phyloP scores from a whole-genome alignment of 30 jellyfish, hydroid and myxozoan genomes.

The Hydractinia echinata region DNA sequence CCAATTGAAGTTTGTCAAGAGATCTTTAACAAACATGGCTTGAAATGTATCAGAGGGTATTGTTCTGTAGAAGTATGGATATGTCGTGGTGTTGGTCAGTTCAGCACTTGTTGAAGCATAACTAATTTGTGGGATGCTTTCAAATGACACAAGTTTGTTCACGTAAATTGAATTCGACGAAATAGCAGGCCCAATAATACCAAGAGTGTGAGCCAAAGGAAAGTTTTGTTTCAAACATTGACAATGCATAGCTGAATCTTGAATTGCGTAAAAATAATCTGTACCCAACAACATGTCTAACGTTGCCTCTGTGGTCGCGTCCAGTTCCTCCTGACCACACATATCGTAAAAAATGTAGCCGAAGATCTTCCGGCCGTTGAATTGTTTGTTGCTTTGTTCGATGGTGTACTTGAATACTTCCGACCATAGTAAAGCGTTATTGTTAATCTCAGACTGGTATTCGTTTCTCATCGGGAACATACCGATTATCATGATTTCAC shows the following conservation, averaged over 20 bases:
- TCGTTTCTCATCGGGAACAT: too few species aligned
- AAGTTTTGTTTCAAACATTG: conserved; percentile 7
- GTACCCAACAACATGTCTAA: background rate
- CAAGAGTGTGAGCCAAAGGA: conserved; percentile 10
- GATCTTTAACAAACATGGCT: conserved; percentile 31
- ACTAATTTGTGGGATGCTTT: conserved; percentile 19
- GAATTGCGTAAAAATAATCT: background rate
- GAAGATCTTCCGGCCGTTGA: conserved; percentile 10
- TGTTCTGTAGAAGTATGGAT: conserved; percentile 30
- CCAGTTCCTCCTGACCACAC: conserved; percentile 12
- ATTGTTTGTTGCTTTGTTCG: background rate
- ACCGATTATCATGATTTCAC: too few species aligned
- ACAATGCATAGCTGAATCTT: background rate
- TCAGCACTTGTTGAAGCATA: conserved; percentile 32
- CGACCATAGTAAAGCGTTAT: conserved; percentile 11
- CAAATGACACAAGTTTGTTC: conserved; percentile 2
- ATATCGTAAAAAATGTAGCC: conserved; percentile 32
- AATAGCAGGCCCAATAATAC: conserved; percentile 33
- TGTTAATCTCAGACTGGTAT: background rate
- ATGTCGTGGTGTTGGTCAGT: background rate
- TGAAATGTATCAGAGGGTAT: conserved; percentile 30
- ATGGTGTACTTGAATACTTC: conserved; percentile 32
- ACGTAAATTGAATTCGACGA: conserved; percentile 23
- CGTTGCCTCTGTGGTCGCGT: conserved; percentile 15
- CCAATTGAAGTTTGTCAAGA: conserved; percentile 16